Percentiles rank a stretch among this genome's conserved stretches.
These are phyloP conservation scores for Podiceps cristatus DNA, from an alignment of 2,113 vertebrate genomes.

Conservation along the genomic window DNA sequence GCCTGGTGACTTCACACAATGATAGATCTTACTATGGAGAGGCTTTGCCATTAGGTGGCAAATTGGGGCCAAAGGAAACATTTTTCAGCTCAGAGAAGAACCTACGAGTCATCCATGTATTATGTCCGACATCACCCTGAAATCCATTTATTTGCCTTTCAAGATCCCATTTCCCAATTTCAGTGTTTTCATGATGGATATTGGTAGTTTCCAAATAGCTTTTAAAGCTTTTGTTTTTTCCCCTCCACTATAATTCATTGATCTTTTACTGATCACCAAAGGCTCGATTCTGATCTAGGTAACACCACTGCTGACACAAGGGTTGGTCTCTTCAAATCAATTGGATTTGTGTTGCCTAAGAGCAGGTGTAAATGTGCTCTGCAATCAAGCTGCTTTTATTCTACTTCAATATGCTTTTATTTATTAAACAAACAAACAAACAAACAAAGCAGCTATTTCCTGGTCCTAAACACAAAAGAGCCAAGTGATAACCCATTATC, in stretches of 20 bases:
- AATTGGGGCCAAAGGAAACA: not conserved
- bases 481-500: not conserved
- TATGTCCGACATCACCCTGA: not conserved
- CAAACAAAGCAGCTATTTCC: not conserved
- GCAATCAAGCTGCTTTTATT: constrained; percentile 10
- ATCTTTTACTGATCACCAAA: not conserved
- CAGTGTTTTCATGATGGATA: constrained; percentile 20
- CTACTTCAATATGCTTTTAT: not conserved
- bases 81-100: not conserved
- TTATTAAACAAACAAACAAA: not conserved
- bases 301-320: not conserved
- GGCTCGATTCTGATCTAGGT: not conserved
- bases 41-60: constrained; percentile 1
- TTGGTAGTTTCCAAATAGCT: constrained; percentile 3
- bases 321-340: not conserved
- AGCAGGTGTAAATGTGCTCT: not conserved
- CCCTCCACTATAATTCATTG: not conserved
- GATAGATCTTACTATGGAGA: not conserved
- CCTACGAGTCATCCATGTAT: not conserved
- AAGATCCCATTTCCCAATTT: not conserved
- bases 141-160: constrained; percentile 47
- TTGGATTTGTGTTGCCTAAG: not conserved
- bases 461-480: not conserved
- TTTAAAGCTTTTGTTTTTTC: not conserved
- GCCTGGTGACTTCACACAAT: not conserved